Conservation (phyloP, 2,888 invertebrate genomes). For the Oegoconia quadripuncta region DNA sequence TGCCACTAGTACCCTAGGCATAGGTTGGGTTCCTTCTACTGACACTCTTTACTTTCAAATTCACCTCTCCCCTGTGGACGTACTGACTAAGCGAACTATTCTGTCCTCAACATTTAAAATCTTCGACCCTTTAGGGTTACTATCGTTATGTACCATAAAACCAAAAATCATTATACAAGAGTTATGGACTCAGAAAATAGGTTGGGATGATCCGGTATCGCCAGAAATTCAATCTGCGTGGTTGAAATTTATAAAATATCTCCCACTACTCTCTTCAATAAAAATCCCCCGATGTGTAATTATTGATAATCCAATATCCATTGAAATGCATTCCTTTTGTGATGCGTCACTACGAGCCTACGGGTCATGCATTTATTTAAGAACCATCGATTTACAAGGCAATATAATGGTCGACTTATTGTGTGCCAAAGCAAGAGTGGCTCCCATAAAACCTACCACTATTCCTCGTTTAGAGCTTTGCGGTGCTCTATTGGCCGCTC, state of each 20-base stretch:
- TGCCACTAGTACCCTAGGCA: constrained; percentile 11
- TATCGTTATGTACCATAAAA: constrained; percentile 14
- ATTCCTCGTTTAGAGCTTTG: constrained; percentile 13
- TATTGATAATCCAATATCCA: constrained; percentile 1
- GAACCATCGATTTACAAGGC: neutral
- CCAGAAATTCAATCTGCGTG: constrained; percentile 1
- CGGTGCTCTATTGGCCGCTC: constrained; percentile 6
- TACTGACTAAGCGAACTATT: constrained; percentile 16
- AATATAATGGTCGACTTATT: neutral
- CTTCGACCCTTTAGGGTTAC: constrained; percentile 14
- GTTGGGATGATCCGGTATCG: constrained; percentile 14
- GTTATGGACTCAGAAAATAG: constrained; percentile 11
- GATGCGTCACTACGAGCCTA: constrained; percentile 7
- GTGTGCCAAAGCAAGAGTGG: constrained; percentile 10
- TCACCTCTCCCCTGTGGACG: neutral
- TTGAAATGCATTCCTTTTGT: constrained; percentile 9
- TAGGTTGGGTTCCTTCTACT: constrained; percentile 13
- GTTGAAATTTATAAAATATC: neutral
- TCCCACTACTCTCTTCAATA: constrained; percentile 1
- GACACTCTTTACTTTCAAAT: constrained; percentile 13
- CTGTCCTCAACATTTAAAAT: constrained; percentile 16
- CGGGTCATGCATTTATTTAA: constrained; percentile 9
- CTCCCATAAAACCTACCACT: constrained; percentile 8
- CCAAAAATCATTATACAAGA: constrained; percentile 16
- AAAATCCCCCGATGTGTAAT: constrained; percentile 6